Base-by-base conservation (phyloP, 2,888 invertebrate genomes). In the Drosophila incognita region DNA sequence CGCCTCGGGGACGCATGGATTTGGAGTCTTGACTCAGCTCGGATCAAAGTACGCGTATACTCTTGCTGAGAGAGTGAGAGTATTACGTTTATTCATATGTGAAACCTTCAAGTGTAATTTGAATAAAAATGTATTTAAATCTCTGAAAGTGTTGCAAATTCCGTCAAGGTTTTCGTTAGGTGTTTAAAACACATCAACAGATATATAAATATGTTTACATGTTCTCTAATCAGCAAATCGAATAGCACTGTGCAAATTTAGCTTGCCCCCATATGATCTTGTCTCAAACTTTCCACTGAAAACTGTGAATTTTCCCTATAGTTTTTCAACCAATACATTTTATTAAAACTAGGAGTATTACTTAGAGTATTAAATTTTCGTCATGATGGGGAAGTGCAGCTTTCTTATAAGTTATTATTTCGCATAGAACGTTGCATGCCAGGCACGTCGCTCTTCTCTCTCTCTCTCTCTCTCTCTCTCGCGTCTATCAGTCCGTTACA, bases 351-450 rank as follows among this genome's bases (percentile, higher is more conserved):
- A 10, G 0, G 2, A 24, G 2, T 13, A 46, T 49, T 31, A 29
- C 4, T 24, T 5, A 79, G 76, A 53, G 79, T 58, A 76, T 72
- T 60, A 11, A 1, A 4, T n/a, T 3, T 46, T 40, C 54, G 53
- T 10, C 56, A 49, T 21, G 29, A 8, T 18, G 11, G 33, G 33
- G 2, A 18, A 8, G 29, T 1, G 35, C 4, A 8, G 42, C 48
- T 61, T 59, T 57, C 15, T 66, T 65, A 69, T 33, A 52, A 35
- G 68, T 58, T 56, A 31, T 46, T 33, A 52, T 58, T 71, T 29
- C 69, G 59, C 81, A 71, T 75, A 69, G 73, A 75, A 75, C 65
- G 57, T 75, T 90, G 87, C 85, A 85, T 33, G 10, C 11, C 11
- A 33, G 1, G 11, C 33, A 33, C 33, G 10, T 11, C 33, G 33